Evolutionary conservation across 2,113 vertebrate species (phyloP).

Genomic region (Alouatta palliata): DNA sequence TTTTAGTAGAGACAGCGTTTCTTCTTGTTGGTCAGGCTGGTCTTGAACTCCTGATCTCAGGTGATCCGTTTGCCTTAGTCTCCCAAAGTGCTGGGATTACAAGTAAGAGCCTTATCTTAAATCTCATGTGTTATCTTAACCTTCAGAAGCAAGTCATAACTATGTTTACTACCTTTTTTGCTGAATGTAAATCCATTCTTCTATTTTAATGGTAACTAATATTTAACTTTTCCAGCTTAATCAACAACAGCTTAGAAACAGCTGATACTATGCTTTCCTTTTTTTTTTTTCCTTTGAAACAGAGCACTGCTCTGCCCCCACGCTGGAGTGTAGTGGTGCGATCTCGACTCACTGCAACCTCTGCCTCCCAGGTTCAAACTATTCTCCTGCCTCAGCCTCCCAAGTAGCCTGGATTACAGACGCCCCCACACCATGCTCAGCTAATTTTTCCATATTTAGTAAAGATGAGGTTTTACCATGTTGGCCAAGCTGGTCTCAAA

Average conservation of each 20-base stretch:
- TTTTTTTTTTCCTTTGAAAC: too few relatives aligned
- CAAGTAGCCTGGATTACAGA: not conserved
- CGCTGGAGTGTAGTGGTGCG: not conserved
- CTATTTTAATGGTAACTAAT: not conserved
- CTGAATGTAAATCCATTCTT: not conserved
- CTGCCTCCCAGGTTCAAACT: not conserved
- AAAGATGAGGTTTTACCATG: not conserved
- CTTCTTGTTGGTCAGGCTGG: too few relatives aligned
- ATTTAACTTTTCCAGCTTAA: slow-evolving; percentile 9
- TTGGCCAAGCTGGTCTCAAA: not conserved
- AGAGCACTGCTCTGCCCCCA: not conserved
- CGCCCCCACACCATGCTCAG: not conserved
- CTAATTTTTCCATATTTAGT: not conserved
- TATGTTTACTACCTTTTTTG: not conserved
- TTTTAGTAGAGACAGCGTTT: too few relatives aligned
- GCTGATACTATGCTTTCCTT: not conserved
- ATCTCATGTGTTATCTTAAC: not conserved
- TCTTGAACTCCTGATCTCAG: too few relatives aligned
- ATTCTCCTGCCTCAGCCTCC: not conserved
- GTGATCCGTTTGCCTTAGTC: too few relatives aligned
- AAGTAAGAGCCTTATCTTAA: not conserved
- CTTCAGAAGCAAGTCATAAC: not conserved
- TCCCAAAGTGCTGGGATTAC: too few relatives aligned
- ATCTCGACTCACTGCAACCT: not conserved
- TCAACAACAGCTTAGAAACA: not conserved